These are phyloP conservation scores for Tiaroga cobitis DNA, from an alignment of 2,797 vertebrate species.

Conservation along the genomic window DNA sequence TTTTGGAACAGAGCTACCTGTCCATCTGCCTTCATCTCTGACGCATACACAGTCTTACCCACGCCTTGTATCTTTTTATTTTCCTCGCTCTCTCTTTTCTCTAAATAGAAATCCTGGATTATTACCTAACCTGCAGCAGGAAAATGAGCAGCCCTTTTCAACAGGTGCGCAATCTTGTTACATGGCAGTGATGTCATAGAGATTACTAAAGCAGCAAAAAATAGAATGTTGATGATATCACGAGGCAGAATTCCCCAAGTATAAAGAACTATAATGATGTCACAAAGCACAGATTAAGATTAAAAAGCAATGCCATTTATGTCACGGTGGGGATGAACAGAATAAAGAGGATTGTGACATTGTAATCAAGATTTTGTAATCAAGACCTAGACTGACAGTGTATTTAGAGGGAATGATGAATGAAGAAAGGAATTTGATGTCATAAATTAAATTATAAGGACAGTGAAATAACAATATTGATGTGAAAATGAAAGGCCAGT, in stretches of 20 bases:
- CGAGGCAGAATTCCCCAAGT: conserved; percentile 19
- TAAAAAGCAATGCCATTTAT: conserved; percentile 40
- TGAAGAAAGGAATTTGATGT: background rate
- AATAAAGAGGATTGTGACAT: conserved; percentile 32
- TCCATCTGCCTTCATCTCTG: conserved; percentile 2
- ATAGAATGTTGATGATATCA: background rate
- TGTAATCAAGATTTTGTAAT: conserved; percentile 24
- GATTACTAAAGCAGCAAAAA: background rate
- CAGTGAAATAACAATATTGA: background rate
- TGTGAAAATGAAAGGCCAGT: background rate
- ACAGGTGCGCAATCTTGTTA: conserved; percentile 77
- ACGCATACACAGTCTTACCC: conserved; percentile 3
- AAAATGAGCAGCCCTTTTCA: conserved; percentile 88
- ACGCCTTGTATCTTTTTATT: background rate
- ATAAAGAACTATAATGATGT: background rate
- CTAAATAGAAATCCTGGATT: conserved; percentile 87
- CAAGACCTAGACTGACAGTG: background rate
- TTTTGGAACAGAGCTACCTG: background rate
- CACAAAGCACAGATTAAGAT: conserved; percentile 31
- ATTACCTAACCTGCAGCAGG: conserved; percentile 90
- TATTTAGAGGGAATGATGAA: background rate
- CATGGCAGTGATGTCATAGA: conserved; percentile 4
- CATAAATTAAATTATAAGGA: background rate
- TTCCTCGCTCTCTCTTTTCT: conserved; percentile 52
- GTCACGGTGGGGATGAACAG: conserved; percentile 17